phyloP scores from a whole-genome alignment of 2,888 invertebrate species.

The Leptura quadrifasciata region DNA sequence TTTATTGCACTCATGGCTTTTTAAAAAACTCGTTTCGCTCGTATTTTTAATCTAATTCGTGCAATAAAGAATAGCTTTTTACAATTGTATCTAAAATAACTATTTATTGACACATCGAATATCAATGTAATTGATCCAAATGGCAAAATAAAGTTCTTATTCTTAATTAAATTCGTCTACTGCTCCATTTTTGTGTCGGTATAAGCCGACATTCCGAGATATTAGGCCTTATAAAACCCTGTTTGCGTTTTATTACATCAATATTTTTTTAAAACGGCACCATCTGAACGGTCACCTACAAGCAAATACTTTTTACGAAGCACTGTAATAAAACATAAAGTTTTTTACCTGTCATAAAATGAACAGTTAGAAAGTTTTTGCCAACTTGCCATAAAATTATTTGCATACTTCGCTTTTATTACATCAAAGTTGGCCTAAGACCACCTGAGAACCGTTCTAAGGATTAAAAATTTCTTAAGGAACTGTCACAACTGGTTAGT shows the following conservation, averaged over 20 bases:
- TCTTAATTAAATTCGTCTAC: no score
- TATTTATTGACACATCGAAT: no score
- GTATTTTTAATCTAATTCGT: no score
- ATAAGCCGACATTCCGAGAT: neutral
- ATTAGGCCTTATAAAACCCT: slow-evolving; percentile 15
- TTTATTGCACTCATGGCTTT: no score
- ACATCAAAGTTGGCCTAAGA: slow-evolving; percentile 17
- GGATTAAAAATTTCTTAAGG: slow-evolving; percentile 16
- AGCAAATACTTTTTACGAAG: neutral
- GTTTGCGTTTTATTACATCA: slow-evolving; percentile 26
- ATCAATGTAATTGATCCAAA: no score
- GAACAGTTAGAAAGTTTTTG: slow-evolving; percentile 30
- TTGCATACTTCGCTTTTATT: slow-evolving; percentile 29
- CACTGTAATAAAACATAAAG: neutral
- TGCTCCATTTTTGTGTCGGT: neutral
- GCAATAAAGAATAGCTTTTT: no score
- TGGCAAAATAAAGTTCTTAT: no score
- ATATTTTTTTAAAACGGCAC: slow-evolving; percentile 27
- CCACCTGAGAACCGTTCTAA: slow-evolving; percentile 13
- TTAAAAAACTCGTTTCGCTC: no score
- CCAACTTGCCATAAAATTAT: slow-evolving; percentile 21
- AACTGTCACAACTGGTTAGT: neutral
- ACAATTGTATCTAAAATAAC: no score
- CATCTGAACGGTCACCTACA: slow-evolving; percentile 11
- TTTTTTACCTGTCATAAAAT: slow-evolving; percentile 33